Base-by-base conservation (phyloP, 2,888 invertebrate species). In the Himalopsyche japonica region DNA sequence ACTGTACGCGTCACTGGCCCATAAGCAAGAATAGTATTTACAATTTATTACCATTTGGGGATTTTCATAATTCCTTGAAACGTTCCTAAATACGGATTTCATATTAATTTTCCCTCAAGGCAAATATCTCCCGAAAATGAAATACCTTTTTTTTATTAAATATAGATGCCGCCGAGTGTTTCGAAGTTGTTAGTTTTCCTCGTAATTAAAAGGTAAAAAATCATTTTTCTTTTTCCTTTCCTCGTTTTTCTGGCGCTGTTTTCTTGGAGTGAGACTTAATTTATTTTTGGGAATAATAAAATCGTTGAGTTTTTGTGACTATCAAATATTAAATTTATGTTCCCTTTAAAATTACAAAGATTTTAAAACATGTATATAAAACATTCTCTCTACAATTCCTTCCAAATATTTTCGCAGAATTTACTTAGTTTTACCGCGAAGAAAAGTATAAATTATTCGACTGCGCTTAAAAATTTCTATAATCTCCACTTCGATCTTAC, bases 31-130 rank as follows among this genome's bases (percentile, higher is more conserved):
- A 20, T 48, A 27, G 47, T 24, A 79, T 47, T 24, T 24, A 15
- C 80, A 76, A 30, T 84, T 77, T 81, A 84, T 81, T 80, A 70
- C 82, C 80, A 32, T 79, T 70, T 49, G 77, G 79, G 79, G 64
- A 78, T 81, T 79, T 76, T 47, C 37, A 79, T 76, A 47, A 80
- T 57, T 79, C 79, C 48, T 48, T 47, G 24, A n/a, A 76, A 83
- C 49, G 49, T 76, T 80, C 80, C 80, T 81, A 78, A 82, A 82
- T 79, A 82, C 37, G 43, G 77, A 84, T 84, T 84, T 76, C 48
- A 48, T 84, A 82, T 82, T 82, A 81, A 82, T 82, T 84, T 82
- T 48, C 76, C 76, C 76, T 49, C 64, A 64, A 48, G 37, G 80
- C 37, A 80, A 47, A 43, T 48, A 48, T 7, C 30, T 47, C 18